Evolutionary conservation across 1,140 invertebrate species (phyloP).

Genomic region (Drosophila lacteicornis): DNA sequence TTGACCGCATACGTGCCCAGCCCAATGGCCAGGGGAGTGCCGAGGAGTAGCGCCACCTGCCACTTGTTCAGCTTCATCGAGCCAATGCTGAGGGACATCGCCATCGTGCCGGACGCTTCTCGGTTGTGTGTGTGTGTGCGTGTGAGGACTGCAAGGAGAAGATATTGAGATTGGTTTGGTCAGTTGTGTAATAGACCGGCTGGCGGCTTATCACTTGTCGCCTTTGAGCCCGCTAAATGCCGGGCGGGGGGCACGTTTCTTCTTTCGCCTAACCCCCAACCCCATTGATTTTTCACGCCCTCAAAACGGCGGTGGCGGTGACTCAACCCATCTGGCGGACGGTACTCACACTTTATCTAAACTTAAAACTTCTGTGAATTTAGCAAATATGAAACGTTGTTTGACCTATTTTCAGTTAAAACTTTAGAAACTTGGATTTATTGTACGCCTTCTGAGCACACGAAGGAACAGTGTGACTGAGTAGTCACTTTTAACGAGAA

Average conservation of each 20-base stretch:
- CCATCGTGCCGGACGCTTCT: constrained; percentile 45
- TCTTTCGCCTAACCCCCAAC: constrained; percentile 35
- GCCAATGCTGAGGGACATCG: constrained; percentile 65
- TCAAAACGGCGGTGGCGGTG: background rate
- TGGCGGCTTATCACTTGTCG: constrained; percentile 52
- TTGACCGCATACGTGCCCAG: constrained; percentile 92
- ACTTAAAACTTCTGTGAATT: constrained; percentile 72
- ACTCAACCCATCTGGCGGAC: background rate
- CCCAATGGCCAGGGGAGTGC: constrained; percentile 92
- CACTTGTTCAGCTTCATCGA: constrained; percentile 85
- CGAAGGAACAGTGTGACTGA: constrained; percentile 18
- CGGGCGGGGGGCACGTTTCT: constrained; percentile 37
- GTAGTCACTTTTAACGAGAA: background rate
- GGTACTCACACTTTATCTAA: constrained; percentile 55
- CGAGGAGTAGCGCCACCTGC: constrained; percentile 88
- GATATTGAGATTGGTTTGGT: background rate
- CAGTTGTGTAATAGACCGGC: constrained; percentile 69
- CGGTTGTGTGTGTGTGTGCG: constrained; percentile 16
- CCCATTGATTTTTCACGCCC: constrained; percentile 67
- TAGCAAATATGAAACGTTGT: constrained; percentile 58
- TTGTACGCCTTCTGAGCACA: constrained; percentile 38
- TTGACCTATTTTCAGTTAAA: constrained; percentile 59
- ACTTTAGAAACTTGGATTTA: constrained; percentile 43
- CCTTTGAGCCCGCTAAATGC: constrained; percentile 53
- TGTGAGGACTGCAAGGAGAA: constrained; percentile 53